Base-by-base conservation (phyloP, 2,113 vertebrate species). In the Seriola dumerili region DNA sequence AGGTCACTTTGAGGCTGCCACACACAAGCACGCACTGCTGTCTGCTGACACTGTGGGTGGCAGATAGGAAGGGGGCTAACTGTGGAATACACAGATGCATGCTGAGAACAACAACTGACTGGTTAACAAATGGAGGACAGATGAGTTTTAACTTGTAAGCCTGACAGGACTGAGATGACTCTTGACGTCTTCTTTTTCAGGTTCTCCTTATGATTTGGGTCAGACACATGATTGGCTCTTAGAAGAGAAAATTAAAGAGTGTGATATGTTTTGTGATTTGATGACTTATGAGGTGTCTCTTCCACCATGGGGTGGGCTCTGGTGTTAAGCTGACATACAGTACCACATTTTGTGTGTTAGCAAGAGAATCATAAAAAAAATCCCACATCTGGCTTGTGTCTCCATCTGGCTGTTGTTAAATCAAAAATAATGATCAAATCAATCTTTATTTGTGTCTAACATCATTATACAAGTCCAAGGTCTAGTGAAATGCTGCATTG, bases 21-120 rank as follows among this genome's bases (percentile, higher is more conserved):
- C 87, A 88, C 86, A 87, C 78, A 62, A 17, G 34, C 81, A 78
- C 21, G 2, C 36, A 16, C 7, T 48, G 38, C 74, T 74, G 64
- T 72, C 55, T 71, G 58, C 68, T 62, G 32, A 48, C 70, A 69
- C 82, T 87, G 88, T 90, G 90, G 88, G 88, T 85, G 89, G 86
- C 79, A 81, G 71, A 84, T 42, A 68, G 85, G 78, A 80, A 57
- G 58, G 34, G 57, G 58, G 67, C 25, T 34, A 82, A 72, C 63
- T 68, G 76, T 58, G 36, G 59, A 68, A 68, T 36, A 59, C 85
- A 76, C 72, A 83, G 83, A 38, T 88, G 83, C 86, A 79, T 76
- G 76, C 63, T 70, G 81, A 74, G 83, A 90, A 67, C 71, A 57
- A 59, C 85, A 85, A 70, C 44, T 59, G 74, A 19, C 40, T 40